Conservation (phyloP, 2,888 invertebrate species). For the Apamea epomidion region DNA sequence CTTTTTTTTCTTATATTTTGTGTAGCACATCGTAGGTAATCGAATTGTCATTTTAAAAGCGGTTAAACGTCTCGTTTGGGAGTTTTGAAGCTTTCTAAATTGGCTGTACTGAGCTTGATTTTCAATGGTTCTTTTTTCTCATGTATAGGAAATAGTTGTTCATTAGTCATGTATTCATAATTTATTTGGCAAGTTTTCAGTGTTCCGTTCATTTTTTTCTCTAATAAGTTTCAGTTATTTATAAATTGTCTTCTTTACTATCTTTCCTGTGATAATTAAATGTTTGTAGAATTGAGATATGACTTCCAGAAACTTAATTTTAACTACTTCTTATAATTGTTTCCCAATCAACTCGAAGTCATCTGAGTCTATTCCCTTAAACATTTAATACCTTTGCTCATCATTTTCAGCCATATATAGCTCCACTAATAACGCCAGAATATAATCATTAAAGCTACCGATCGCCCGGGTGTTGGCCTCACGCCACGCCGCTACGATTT, state of each 20-base stretch:
- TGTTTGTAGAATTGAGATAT: background rate
- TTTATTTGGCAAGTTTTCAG: too few relatives aligned
- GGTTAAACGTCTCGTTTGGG: constrained; percentile 16
- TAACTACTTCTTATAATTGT: background rate
- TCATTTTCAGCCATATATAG: constrained; percentile 32
- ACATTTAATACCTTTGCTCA: constrained; percentile 1
- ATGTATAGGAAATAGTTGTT: background rate
- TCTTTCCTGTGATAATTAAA: background rate
- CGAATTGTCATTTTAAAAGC: constrained; percentile 37
- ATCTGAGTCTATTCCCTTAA: background rate
- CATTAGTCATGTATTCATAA: background rate
- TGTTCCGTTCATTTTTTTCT: background rate
- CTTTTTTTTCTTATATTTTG: constrained; percentile 33
- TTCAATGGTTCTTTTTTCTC: constrained; percentile 4
- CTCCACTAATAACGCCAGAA: constrained; percentile 72
- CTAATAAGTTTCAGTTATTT: background rate
- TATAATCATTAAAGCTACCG: constrained; percentile 81
- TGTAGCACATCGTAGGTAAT: constrained; percentile 36
- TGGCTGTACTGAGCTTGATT: background rate
- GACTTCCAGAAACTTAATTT: background rate
- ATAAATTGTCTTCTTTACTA: background rate
- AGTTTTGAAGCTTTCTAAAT: constrained; percentile 7
- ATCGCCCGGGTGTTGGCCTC: constrained; percentile 72
- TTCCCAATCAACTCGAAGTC: background rate
- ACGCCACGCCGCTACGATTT: constrained; percentile 86